Base-by-base conservation (phyloP, 2,797 vertebrate species). In the Sylvia borin region DNA sequence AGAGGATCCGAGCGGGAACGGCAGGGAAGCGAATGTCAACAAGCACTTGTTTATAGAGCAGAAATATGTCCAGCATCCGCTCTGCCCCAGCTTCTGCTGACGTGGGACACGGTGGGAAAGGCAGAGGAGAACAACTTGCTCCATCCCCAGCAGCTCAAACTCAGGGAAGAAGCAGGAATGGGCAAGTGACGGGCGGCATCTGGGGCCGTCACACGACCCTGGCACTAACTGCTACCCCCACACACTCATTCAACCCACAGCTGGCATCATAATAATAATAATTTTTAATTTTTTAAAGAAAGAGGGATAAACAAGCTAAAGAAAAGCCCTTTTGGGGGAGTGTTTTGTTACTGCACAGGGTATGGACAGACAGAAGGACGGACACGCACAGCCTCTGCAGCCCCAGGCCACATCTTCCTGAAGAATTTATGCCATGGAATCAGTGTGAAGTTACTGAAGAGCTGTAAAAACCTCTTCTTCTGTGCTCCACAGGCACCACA, bases 11-110 rank as follows among this genome's bases (percentile, higher is more conserved):
- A 92, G 76, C 19, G 24, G 42, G 62, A 75, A 48, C 0, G 3
- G 79, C 70, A 36, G 25, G 3, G 77, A 67, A 84, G 78, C 13
- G 60, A 93, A 95, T 82, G 95, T 96, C 94, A 96, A 96, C 95
- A 95, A 71, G 88, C n/a, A 36, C 15, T 62, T 94, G 94, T 96
- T 96, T 92, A 77, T 10, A 51, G 80, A 94, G 90, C 73, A 92
- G 50, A 96, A 96, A 43, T 87, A 95, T 74, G 95, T 42, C n/a
- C 93, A 92, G 88, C 29, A 96, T 90, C 90, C 10, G 19, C 93
- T 62, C 54, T 34, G 87, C 82, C 43, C 51, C 3, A 12, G 54
- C 16, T 12, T 10, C 53, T 57, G 90, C 74, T 90, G 5, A 50
- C 57, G 14, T 4, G 38, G 15, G 70, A 36, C 53, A 1, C 0